A percentile compares a stretch with the other conserved stretches of the same genome.
These are phyloP conservation scores for Thereva unica DNA, from an alignment of 2,888 invertebrate species.

Conservation along the genomic window DNA sequence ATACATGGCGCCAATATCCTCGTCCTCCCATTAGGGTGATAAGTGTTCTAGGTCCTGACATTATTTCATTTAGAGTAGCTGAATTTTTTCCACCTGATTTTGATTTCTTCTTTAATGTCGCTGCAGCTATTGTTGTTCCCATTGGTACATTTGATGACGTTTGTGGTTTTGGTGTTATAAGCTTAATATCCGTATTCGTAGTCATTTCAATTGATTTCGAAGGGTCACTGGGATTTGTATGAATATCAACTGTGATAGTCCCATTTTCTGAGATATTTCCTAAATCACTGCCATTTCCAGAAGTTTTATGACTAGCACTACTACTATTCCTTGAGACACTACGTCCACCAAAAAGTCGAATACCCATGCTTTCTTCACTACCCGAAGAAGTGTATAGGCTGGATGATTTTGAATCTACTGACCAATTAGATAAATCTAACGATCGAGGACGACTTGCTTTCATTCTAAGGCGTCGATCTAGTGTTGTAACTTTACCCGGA, in stretches of 20 bases:
- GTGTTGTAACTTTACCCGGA: slow-evolving; percentile 79
- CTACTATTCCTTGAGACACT: slow-evolving; percentile 77
- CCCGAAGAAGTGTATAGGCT: slow-evolving; percentile 82
- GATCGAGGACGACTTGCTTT: slow-evolving; percentile 81
- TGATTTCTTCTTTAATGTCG: slow-evolving; percentile 55
- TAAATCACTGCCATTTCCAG: slow-evolving; percentile 57
- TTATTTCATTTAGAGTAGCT: slow-evolving; percentile 38
- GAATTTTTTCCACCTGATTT: slow-evolving; percentile 52
- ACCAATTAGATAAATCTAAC: slow-evolving; percentile 84
- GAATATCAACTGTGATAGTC: slow-evolving; percentile 54
- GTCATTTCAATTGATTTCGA: slow-evolving; percentile 42
- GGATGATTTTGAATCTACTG: slow-evolving; percentile 81
- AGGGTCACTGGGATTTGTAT: slow-evolving; percentile 43
- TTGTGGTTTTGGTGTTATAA: slow-evolving; percentile 1
- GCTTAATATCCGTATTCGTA: neutral
- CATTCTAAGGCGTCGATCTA: slow-evolving; percentile 79
- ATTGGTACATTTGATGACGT: neutral
- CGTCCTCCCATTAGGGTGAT: slow-evolving; percentile 86
- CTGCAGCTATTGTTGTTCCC: slow-evolving; percentile 45
- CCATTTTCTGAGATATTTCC: slow-evolving; percentile 63
- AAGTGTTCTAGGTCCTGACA: slow-evolving; percentile 70
- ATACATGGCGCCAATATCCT: slow-evolving; percentile 83
- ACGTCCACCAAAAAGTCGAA: slow-evolving; percentile 63
- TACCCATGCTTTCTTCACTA: slow-evolving; percentile 81
- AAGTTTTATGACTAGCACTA: slow-evolving; percentile 70